phyloP scores from a whole-genome alignment of 2,113 vertebrate genomes.

The Theristicus caerulescens region DNA sequence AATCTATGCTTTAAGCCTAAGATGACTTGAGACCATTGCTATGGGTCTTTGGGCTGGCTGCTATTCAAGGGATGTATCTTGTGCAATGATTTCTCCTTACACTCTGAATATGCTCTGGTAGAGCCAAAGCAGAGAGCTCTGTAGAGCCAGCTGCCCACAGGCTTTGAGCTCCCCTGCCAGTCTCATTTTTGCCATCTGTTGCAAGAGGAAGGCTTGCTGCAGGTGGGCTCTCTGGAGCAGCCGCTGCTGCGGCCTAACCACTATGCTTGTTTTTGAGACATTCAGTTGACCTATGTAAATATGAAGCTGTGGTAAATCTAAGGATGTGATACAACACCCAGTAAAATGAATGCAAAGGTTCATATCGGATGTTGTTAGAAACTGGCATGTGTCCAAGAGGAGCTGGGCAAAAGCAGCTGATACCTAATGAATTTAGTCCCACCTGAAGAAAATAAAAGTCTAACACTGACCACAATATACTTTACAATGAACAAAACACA shows the following conservation, averaged over 20 bases:
- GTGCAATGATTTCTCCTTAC: neutral
- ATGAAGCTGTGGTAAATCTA: neutral
- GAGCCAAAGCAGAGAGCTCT: neutral
- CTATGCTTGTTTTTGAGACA: neutral
- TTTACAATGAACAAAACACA: neutral
- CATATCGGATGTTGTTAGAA: neutral
- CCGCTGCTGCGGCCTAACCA: neutral
- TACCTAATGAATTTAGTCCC: neutral
- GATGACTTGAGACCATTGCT: neutral
- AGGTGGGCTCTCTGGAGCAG: neutral
- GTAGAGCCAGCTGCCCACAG: neutral
- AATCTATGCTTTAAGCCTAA: neutral
- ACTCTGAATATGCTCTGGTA: neutral
- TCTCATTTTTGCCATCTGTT: neutral
- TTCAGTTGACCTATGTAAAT: neutral
- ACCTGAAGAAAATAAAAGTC: neutral
- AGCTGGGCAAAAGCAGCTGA: neutral
- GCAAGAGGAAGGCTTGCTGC: neutral
- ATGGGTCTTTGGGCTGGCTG: neutral
- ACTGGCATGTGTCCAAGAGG: neutral
- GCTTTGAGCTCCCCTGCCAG: neutral
- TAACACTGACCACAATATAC: neutral
- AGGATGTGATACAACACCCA: neutral
- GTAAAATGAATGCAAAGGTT: neutral
- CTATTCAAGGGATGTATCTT: neutral